Percentiles rank a stretch among this genome's conserved stretches.
Conservation (phyloP, 2,797 vertebrate genomes). For the Clarias platycephalus region DNA sequence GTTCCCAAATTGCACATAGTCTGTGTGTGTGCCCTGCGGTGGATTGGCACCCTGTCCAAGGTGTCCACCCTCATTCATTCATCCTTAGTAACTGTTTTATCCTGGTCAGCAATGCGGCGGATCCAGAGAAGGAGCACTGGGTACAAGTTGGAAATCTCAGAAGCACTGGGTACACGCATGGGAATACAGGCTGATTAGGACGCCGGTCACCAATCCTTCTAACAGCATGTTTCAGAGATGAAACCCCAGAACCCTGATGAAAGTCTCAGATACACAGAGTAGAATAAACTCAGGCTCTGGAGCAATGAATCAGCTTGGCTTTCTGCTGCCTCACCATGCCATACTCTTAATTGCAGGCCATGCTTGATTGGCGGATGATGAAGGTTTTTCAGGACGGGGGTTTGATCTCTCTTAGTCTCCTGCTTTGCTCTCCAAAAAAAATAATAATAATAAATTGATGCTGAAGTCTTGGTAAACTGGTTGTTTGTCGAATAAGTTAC, state of each 20-base stretch:
- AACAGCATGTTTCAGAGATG: background rate
- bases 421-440: background rate
- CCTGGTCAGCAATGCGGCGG: background rate
- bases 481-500: constrained; percentile 5
- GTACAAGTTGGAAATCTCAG: background rate
- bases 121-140: background rate
- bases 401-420: background rate
- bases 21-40: too few species aligned
- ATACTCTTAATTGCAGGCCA: background rate
- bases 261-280: background rate
- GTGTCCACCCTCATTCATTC: background rate
- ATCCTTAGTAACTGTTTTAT: background rate
- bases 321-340: background rate
- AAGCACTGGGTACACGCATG: background rate
- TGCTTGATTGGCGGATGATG: background rate
- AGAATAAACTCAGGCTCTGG: background rate
- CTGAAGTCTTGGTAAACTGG: background rate
- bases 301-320: background rate
- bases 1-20: too few species aligned
- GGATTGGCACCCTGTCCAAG: too few species aligned
- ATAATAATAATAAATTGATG: too few species aligned
- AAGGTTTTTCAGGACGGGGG: background rate
- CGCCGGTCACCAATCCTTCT: background rate
- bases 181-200: background rate
- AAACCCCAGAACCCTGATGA: background rate